Evolutionary conservation across 2,888 invertebrate genomes (phyloP), one percentile per base, ranked within the genome.

Genomic region (Pristionchus arcanus): DNA sequence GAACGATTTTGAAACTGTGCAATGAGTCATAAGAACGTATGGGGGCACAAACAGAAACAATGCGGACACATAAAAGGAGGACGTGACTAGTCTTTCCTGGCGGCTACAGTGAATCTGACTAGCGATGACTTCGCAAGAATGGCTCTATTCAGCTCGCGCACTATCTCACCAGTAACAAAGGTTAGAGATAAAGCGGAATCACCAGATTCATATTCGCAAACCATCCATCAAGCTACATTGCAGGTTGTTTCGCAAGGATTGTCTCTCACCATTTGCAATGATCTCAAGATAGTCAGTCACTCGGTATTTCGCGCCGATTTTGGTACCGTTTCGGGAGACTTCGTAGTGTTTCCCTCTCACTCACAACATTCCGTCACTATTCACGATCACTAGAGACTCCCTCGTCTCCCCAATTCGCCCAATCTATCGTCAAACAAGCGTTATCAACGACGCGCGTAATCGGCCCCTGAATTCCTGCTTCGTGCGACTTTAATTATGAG

Each of bases 361-460:
- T 42, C 34, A 19, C 74, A 21, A 74, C 74, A 74, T 42, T 74
- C 37, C 74, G 7, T 37, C 37, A 49, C 42, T 49, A 9, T 49
- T 49, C 7, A 9, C 42, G 42, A 49, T 11, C 74, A 4, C 74
- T 21, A 2, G 16, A 16, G 74, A 74, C 74, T 74, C 19, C 74
- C 21, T 37, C 74, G 74, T 74, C 74, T 74, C 74, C 37, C 74
- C 7, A 21, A 21, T 74, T 21, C 13, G 25, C 37, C 37, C 21
- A 16, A 37, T 74, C 74, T 2, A 37, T 74, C 74, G 19, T 21
- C 74, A 9, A 37, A 15, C 37, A 25, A 71, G 13, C 21, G 74
- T 37, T 74, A 74, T 74, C 74, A 74, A n/a, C 59, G 59, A n/a
- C 25, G 59, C 59, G 59, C 59, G 63, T 11, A 63, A 74, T 37